Conservation (phyloP, 2,797 vertebrate species). For the Ispidina lecontei region DNA sequence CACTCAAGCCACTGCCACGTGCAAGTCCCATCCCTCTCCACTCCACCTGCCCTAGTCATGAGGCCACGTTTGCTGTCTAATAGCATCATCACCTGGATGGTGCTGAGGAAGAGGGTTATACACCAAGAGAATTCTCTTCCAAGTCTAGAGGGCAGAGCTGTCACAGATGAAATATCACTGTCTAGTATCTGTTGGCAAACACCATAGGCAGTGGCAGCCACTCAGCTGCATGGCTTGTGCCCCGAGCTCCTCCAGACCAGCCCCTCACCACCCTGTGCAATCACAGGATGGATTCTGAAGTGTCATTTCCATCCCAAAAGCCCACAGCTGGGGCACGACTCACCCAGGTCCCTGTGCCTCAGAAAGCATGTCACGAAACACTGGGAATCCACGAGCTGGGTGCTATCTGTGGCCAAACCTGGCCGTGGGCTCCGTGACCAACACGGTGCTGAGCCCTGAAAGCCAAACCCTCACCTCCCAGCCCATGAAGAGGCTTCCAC, state of each 20-base stretch:
- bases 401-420: neutral
- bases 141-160: conserved; percentile 47
- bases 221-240: conserved; percentile 28
- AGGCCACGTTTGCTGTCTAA: neutral
- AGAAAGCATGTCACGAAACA: conserved; percentile 10
- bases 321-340: conserved; percentile 46
- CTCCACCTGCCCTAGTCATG: accelerated
- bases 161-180: conserved; percentile 31
- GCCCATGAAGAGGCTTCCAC: conserved; percentile 15
- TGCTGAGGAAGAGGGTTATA: neutral
- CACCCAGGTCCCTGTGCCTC: neutral
- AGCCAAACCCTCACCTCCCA: neutral
- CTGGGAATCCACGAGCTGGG: neutral
- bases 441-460: neutral
- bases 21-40: neutral
- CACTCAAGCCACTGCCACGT: neutral
- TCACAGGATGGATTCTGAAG: conserved; percentile 53
- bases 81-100: neutral
- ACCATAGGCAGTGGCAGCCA: conserved; percentile 12
- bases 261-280: neutral
- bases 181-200: conserved; percentile 57
- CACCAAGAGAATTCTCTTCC: neutral
- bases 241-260: conserved; percentile 33
- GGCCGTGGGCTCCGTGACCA: neutral
- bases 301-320: conserved; percentile 50